Conservation (phyloP, 2,113 vertebrate genomes). For the Oriolus oriolus region DNA sequence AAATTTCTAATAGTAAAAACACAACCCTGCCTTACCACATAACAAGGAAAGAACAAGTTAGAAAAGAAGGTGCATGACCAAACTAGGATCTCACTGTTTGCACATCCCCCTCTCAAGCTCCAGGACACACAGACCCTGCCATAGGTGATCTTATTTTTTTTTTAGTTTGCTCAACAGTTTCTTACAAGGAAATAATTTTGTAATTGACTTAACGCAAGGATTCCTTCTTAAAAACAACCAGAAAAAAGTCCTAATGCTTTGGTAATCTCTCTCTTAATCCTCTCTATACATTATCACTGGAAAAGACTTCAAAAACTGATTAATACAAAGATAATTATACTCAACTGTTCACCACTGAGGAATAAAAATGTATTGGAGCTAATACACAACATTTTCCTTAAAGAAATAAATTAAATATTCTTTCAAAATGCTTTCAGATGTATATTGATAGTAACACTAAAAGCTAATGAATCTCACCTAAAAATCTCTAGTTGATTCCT, state of each 20-base stretch:
- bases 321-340: conserved; percentile 28
- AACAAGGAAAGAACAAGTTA: background rate
- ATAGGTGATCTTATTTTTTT: background rate
- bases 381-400: background rate
- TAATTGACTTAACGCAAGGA: conserved; percentile 14
- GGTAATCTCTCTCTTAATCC: conserved; percentile 18
- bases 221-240: background rate
- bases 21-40: background rate
- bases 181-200: background rate
- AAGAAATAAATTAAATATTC: background rate
- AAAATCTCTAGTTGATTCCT: background rate
- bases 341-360: background rate
- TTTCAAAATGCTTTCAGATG: background rate
- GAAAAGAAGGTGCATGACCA: background rate
- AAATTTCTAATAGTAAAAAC: background rate
- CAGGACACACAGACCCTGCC: background rate
- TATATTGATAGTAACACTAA: background rate
- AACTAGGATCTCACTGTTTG: background rate
- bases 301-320: conserved; percentile 23
- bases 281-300: background rate
- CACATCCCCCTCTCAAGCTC: background rate
- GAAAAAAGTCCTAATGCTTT: background rate
- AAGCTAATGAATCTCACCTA: background rate
- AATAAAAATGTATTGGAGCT: background rate
- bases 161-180: background rate